Conservation (phyloP, 2,797 vertebrate genomes). For the Poeciliopsis presidionis region DNA sequence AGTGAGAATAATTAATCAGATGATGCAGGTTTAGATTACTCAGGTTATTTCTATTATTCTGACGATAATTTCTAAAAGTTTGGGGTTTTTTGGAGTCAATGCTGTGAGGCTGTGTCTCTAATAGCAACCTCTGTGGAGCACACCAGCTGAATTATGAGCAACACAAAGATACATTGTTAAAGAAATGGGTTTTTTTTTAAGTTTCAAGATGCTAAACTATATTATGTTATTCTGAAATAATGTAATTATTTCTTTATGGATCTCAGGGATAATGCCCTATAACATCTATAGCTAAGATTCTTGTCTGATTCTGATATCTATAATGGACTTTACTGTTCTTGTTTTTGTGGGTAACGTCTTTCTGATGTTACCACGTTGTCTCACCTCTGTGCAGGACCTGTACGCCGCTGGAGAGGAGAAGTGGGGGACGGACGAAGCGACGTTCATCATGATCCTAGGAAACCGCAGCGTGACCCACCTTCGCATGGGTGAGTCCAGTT, state of each 20-base stretch:
- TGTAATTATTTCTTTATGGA: not conserved
- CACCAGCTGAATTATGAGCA: not conserved
- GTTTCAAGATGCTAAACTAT: not conserved
- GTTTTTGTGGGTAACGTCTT: not conserved
- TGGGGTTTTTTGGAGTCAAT: not conserved
- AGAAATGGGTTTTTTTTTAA: not conserved
- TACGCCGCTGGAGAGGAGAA: slow-evolving; percentile 91
- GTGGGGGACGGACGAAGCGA: slow-evolving; percentile 96
- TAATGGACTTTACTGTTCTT: not conserved
- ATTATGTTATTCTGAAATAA: not conserved
- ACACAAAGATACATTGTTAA: not conserved
- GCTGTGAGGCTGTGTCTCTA: not conserved
- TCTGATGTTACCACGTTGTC: slow-evolving; percentile 1
- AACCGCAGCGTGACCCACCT: slow-evolving; percentile 93
- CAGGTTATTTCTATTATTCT: not conserved
- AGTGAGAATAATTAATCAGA: slow-evolving; percentile 73
- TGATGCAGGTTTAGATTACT: not conserved
- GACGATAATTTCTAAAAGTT: not conserved
- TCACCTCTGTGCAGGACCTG: slow-evolving; percentile 81
- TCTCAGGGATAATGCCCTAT: not conserved
- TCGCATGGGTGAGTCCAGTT: slow-evolving; percentile 83
- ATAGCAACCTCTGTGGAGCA: not conserved
- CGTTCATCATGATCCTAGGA: slow-evolving; percentile 96
- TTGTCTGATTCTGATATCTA: not conserved
- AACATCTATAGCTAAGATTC: not conserved